These are phyloP conservation scores for Pelobates cultripes DNA, from an alignment of 2,797 vertebrate species.

Conservation along the genomic window DNA sequence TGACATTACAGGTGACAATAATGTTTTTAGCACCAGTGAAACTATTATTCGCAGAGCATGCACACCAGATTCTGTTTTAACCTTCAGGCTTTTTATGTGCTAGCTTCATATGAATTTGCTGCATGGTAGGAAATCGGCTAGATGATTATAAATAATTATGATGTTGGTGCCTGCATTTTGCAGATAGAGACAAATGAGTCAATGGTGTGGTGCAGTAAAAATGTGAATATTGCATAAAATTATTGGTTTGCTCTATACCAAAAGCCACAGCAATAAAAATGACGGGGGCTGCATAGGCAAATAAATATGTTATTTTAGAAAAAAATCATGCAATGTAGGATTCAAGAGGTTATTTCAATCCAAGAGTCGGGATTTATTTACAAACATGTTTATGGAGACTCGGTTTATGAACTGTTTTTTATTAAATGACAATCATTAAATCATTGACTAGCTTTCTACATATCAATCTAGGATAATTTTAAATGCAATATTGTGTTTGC, in stretches of 20 bases:
- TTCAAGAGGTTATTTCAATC: constrained; percentile 8
- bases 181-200: constrained; percentile 43
- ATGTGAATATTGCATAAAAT: constrained; percentile 45
- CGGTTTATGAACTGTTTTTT: not conserved
- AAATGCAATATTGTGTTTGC: not conserved
- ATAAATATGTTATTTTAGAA: constrained; percentile 8
- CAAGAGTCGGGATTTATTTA: not conserved
- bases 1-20: constrained; percentile 5
- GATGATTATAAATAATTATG: constrained; percentile 54
- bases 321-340: not conserved
- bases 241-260: constrained; percentile 18
- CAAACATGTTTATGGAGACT: not conserved
- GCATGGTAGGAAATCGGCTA: constrained; percentile 5
- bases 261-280: constrained; percentile 5
- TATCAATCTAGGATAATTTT: not conserved
- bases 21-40: constrained; percentile 23
- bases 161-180: constrained; percentile 43
- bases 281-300: not conserved
- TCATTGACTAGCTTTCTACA: not conserved
- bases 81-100: constrained; percentile 42
- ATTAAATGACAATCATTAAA: not conserved
- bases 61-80: constrained; percentile 12
- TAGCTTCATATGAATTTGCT: constrained; percentile 38
- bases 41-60: constrained; percentile 22
- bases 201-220: constrained; percentile 30